These are phyloP conservation scores for Drosophila teissieri DNA, from an alignment of 1,140 invertebrate genomes.

Conservation along the genomic window DNA sequence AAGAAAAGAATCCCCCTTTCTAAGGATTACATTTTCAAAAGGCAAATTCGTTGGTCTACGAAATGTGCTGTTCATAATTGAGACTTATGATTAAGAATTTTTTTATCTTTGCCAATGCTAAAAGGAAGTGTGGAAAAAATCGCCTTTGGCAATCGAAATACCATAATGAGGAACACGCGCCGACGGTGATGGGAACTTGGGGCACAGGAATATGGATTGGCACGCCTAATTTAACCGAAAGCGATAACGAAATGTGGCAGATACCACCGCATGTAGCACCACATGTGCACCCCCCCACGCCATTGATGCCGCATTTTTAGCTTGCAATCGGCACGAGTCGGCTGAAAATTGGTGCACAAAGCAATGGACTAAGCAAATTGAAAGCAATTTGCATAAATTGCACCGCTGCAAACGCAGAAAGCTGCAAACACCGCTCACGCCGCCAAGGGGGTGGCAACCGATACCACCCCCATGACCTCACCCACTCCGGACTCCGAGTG, in stretches of 20 bases:
- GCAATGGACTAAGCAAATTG: constrained; percentile 69
- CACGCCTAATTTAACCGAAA: constrained; percentile 48
- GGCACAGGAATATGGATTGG: constrained; percentile 8
- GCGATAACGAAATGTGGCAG: constrained; percentile 50
- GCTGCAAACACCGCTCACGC: constrained; percentile 20
- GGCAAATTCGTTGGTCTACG: too few relatives aligned
- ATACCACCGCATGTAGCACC: constrained; percentile 3
- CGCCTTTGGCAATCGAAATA: neutral
- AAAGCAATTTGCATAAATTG: constrained; percentile 80
- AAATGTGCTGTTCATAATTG: too few relatives aligned
- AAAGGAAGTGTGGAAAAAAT: neutral
- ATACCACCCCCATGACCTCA: constrained; percentile 18
- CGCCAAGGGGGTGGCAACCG: constrained; percentile 14
- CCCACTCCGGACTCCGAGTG: constrained; percentile 1
- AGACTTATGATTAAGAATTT: neutral
- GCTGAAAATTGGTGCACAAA: constrained; percentile 37
- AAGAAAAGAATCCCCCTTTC: too few relatives aligned
- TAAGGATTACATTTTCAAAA: too few relatives aligned
- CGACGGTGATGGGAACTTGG: neutral
- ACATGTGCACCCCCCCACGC: neutral
- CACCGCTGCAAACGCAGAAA: constrained; percentile 41
- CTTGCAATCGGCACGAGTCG: constrained; percentile 31
- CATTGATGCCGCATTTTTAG: constrained; percentile 54
- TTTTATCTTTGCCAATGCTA: too few relatives aligned
- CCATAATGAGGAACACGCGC: constrained; percentile 11